Conservation (phyloP, 2,113 vertebrate species). For the Megatriorchis doriae region DNA sequence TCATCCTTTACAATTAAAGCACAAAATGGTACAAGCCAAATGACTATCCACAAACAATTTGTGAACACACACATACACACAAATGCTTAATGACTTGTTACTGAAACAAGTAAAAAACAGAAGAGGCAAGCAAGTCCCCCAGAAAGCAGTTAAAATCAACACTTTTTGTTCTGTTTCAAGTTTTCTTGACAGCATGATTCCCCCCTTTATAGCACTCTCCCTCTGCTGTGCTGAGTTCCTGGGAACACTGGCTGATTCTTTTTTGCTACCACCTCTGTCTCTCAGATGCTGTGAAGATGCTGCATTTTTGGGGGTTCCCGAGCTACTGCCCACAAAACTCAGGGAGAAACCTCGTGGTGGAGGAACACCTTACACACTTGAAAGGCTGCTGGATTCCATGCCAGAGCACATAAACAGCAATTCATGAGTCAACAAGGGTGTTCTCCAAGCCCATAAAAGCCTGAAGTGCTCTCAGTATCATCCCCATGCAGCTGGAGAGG, state of each 20-base stretch:
- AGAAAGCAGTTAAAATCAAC: neutral
- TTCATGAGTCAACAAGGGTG: neutral
- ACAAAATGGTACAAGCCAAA: slow-evolving; percentile 41
- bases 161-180: neutral
- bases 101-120: neutral
- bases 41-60: slow-evolving; percentile 19
- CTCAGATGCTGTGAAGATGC: neutral
- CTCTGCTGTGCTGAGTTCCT: neutral
- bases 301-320: neutral
- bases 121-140: neutral
- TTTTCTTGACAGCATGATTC: neutral
- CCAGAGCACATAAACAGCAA: neutral
- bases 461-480: neutral
- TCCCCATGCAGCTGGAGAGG: neutral
- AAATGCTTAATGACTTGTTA: slow-evolving; percentile 3
- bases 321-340: neutral
- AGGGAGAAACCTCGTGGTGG: neutral
- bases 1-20: slow-evolving; percentile 56
- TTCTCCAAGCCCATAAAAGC: neutral
- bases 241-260: neutral
- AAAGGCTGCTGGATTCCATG: neutral
- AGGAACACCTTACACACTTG: neutral
- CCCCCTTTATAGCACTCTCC: neutral
- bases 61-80: neutral
- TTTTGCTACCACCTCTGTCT: neutral